Evolutionary conservation across 2,113 vertebrate species (phyloP).

Genomic region (Callipepla squamata): DNA sequence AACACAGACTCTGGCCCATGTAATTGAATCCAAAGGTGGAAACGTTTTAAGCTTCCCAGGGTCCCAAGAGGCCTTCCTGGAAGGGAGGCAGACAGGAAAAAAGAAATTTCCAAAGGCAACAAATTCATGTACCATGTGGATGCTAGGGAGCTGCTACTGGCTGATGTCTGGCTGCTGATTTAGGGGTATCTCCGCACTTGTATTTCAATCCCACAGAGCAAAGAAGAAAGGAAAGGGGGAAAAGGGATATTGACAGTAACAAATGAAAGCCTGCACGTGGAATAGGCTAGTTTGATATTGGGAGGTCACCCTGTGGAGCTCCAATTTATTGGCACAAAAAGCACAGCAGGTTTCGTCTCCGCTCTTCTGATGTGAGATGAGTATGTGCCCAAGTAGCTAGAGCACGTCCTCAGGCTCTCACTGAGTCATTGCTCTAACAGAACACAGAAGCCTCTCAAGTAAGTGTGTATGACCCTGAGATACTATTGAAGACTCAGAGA

Average conservation of each 20-base stretch:
- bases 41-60: neutral
- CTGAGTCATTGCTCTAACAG: neutral
- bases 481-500: neutral
- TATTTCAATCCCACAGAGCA: neutral
- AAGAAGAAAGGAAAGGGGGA: neutral
- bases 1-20: neutral
- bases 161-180: neutral
- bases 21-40: neutral
- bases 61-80: neutral
- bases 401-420: neutral
- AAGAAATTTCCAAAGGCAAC: neutral
- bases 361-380: neutral
- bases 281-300: neutral
- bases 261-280: neutral
- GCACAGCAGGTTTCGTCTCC: accelerated
- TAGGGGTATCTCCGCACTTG: neutral
- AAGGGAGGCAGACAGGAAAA: neutral
- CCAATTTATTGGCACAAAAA: neutral
- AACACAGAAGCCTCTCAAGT: neutral
- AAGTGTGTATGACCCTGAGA: neutral
- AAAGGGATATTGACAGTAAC: neutral
- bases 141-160: neutral
- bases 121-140: accelerated
- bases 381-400: neutral
- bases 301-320: neutral